A percentile compares a stretch with the other conserved stretches of the same genome.
phyloP scores from a whole-genome alignment of 2,888 invertebrate genomes.

The Tethea ocularis region DNA sequence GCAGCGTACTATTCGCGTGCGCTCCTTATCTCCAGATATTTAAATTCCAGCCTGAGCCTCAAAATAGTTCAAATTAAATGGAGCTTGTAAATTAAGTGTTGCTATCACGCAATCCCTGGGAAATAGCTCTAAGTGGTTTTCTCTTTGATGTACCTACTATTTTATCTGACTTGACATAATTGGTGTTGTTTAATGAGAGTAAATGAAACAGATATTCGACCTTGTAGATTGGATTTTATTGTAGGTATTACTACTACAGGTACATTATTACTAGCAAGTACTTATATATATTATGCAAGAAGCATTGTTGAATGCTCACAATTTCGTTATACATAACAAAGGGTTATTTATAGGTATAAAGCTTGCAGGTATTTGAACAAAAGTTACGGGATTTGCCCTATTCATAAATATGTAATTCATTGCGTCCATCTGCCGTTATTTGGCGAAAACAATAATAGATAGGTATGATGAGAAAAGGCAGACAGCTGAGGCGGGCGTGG shows the following conservation, averaged over 20 bases:
- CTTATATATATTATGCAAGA: too few relatives aligned
- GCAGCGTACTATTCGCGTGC: conserved; percentile 68
- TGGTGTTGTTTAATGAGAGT: conserved; percentile 23
- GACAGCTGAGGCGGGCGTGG: conserved; percentile 33
- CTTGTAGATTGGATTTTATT: too few relatives aligned
- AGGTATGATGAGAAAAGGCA: conserved; percentile 56
- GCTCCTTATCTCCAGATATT: conserved; percentile 79
- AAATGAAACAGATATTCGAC: not conserved
- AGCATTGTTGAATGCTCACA: too few relatives aligned
- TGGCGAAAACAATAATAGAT: conserved; percentile 45
- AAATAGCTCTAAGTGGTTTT: conserved; percentile 78
- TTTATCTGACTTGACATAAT: conserved; percentile 62
- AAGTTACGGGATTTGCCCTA: conserved; percentile 1
- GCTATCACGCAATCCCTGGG: conserved; percentile 79
- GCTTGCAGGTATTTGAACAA: not conserved
- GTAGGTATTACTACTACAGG: too few relatives aligned
- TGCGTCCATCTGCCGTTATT: conserved; percentile 23
- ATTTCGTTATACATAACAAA: not conserved
- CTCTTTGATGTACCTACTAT: conserved; percentile 59
- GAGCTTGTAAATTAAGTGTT: conserved; percentile 82
- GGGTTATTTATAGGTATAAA: conserved; percentile 6
- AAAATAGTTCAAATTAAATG: conserved; percentile 78
- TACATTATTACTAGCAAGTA: too few relatives aligned
- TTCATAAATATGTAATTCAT: conserved; percentile 16
- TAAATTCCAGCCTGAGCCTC: conserved; percentile 71